These are phyloP conservation scores for Taeniopygia guttata DNA, from an alignment of 2,797 vertebrate species.

Conservation along the genomic window DNA sequence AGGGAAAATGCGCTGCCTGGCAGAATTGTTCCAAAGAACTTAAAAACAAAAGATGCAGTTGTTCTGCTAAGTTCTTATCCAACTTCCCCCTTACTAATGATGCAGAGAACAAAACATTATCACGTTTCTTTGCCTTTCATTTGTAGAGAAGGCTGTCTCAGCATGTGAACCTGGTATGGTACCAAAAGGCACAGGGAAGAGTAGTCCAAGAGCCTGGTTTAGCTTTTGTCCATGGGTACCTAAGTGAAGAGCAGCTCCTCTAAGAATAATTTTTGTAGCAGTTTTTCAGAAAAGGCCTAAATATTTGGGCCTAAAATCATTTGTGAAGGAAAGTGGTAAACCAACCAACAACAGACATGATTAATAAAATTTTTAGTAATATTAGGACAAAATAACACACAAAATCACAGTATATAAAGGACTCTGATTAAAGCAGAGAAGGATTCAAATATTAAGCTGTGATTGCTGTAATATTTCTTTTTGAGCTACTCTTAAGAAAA, in stretches of 20 bases:
- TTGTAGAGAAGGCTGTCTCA: constrained; percentile 10
- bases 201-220: background rate
- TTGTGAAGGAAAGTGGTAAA: background rate
- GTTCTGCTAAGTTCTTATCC: constrained; percentile 49
- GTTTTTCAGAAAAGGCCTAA: background rate
- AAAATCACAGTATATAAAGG: background rate
- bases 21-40: constrained; percentile 58
- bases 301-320: background rate
- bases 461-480: background rate
- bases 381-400: background rate
- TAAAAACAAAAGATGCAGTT: constrained; percentile 66
- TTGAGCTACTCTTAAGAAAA: constrained; percentile 15
- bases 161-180: background rate
- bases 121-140: background rate
- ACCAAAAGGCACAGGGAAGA: background rate
- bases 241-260: background rate
- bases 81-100: constrained; percentile 15
- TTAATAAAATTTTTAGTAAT: background rate
- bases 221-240: background rate
- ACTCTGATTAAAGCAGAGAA: background rate
- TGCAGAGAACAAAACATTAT: constrained; percentile 39
- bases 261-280: background rate
- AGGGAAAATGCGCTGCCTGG: constrained; percentile 50
- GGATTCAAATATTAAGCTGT: background rate
- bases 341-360: background rate